phyloP scores from a whole-genome alignment of 2,797 vertebrate genomes.

The Pangasius sanitwongsei region DNA sequence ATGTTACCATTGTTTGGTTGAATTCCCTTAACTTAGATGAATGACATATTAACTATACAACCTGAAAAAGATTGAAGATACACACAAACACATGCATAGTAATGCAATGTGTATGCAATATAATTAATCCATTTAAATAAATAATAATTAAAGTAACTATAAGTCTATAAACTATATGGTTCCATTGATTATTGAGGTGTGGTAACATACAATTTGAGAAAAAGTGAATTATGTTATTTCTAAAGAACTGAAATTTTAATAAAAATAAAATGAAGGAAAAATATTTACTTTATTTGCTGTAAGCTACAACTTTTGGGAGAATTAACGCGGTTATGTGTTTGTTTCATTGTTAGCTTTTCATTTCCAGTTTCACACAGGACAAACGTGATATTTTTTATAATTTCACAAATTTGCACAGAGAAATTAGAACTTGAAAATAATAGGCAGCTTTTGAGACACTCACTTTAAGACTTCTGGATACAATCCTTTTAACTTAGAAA shows the following conservation, averaged over 20 bases:
- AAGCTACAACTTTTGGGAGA: background rate
- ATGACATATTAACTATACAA: background rate
- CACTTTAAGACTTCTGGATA: background rate
- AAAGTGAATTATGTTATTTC: background rate
- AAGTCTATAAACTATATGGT: background rate
- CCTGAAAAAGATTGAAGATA: background rate
- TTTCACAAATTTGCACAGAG: background rate
- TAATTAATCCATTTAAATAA: background rate
- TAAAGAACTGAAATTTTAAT: background rate
- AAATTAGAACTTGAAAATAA: background rate
- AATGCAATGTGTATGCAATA: too few relatives aligned
- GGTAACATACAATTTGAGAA: background rate
- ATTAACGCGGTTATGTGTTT: background rate
- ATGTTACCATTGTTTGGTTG: background rate
- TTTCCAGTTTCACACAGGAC: background rate
- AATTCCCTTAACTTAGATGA: background rate
- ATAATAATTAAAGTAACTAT: background rate
- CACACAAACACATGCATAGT: background rate
- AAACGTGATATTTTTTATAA: background rate
- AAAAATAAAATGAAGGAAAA: background rate
- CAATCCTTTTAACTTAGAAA: background rate
- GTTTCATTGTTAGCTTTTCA: background rate
- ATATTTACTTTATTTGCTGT: background rate
- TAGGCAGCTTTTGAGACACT: background rate
- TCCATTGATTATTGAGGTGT: background rate